Evolutionary conservation across 1,140 invertebrate species (phyloP), one percentile per base, ranked within the genome.

Genomic region (Prorops nasuta): DNA sequence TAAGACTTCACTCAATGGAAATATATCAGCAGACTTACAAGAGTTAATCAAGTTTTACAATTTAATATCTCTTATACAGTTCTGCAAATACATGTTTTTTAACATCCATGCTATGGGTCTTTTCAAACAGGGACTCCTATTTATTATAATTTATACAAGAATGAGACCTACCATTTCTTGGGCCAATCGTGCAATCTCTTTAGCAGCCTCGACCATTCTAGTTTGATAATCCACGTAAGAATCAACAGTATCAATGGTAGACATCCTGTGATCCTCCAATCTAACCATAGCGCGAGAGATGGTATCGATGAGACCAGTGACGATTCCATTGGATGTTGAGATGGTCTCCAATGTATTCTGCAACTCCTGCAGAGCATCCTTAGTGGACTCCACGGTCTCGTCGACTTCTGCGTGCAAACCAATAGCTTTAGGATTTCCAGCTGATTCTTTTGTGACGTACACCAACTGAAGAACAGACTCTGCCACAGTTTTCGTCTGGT

Each of bases 211-310:
- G 2, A 98, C 93, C 95, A 99, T 98, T 46, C 94, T 81, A 0
- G 96, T 98, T 72, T 99, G 97, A 74, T 95, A 97, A 74, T 98
- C 94, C 2, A 97, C 96, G 69, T 94, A 98, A 36, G 83, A 86
- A 44, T 88, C 86, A 44, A 79, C 65, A 24, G 56, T 81, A 66
- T 63, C 83, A 57, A 71, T 63, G 0, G 66, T 71, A 3, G 75
- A 76, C 41, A 73, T 73, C 28, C 75, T 68, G 58, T 87, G 83
- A 61, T 91, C 87, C 8, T 89, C 87, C 42, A 97, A 81, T 20
- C 86, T 79, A 0, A 87, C 84, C 69, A 97, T 92, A 1, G 93
- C 85, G 38, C 94, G 83, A 20, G 88, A 90, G 32, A 99, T 87
- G 18, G 89, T 89, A 64, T 98, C 95, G 42, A 98, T 87, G 34